Conservation (phyloP, 2,797 vertebrate genomes). For the Pangasius larnaudii region DNA sequence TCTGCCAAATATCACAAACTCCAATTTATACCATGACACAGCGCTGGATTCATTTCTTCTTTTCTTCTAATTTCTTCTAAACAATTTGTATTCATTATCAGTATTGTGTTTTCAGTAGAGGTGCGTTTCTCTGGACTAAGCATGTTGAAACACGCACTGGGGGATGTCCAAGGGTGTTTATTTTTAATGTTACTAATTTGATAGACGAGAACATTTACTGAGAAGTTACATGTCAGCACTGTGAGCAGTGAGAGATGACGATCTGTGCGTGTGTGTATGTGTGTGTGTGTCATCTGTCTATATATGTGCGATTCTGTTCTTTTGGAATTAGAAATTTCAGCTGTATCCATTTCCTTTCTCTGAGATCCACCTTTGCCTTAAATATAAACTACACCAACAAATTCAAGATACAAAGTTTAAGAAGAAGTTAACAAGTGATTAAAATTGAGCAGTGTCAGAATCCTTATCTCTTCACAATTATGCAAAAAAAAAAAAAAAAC, state of each 20-base stretch:
- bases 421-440: not conserved
- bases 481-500: no score
- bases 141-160: slow-evolving; percentile 20
- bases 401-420: not conserved
- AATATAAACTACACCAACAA: not conserved
- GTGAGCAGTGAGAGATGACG: slow-evolving; percentile 33
- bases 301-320: slow-evolving; percentile 17
- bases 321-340: not conserved
- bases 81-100: not conserved
- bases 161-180: slow-evolving; percentile 43
- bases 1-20: not conserved
- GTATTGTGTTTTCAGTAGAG: slow-evolving; percentile 15
- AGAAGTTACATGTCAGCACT: slow-evolving; percentile 49
- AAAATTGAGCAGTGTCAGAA: not conserved
- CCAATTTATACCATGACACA: not conserved
- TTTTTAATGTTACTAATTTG: slow-evolving; percentile 54
- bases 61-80: not conserved
- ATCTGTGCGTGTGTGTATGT: slow-evolving; percentile 9
- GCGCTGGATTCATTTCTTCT: not conserved
- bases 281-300: slow-evolving; percentile 9
- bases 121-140: slow-evolving; percentile 19
- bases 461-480: not conserved
- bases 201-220: slow-evolving; percentile 48
- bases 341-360: not conserved
- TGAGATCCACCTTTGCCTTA: not conserved